These are phyloP conservation scores for Drosophila subobscura DNA, from an alignment of 1,140 invertebrate genomes.

Conservation along the genomic window DNA sequence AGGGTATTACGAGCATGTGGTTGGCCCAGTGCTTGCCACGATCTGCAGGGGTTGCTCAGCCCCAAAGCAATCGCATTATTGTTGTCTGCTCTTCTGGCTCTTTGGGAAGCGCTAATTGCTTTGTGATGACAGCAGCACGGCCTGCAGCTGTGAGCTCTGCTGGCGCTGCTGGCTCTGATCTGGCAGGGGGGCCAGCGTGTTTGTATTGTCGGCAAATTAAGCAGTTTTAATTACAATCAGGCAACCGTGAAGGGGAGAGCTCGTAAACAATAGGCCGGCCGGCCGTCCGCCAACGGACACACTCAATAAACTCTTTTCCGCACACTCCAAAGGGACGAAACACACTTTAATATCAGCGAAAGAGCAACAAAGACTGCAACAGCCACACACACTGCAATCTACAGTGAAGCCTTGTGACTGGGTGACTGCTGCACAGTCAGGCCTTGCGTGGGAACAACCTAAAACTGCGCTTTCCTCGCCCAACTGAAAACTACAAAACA, in stretches of 20 bases:
- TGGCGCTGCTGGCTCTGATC: not conserved
- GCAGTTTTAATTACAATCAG: conserved; percentile 62
- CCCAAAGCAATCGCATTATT: conserved; percentile 5
- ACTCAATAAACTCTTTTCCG: conserved; percentile 34
- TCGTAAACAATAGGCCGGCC: conserved; percentile 24
- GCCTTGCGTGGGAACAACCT: no score
- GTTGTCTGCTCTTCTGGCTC: not conserved
- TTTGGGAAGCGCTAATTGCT: conserved; percentile 39
- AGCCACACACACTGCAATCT: no score
- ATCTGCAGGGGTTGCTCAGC: not conserved
- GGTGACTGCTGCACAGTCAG: no score
- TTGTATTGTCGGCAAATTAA: conserved; percentile 53
- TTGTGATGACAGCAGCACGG: conserved; percentile 39
- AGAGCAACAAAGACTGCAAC: no score
- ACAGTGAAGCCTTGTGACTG: no score
- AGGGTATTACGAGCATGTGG: no score
- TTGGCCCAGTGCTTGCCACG: no score
- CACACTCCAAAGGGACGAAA: not conserved
- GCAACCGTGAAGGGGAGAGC: conserved; percentile 1
- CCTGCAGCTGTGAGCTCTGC: conserved; percentile 4
- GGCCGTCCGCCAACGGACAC: conserved; percentile 2
- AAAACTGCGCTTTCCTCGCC: no score
- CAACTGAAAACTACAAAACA: no score
- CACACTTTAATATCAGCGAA: no score
- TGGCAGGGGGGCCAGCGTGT: conserved; percentile 4